Evolutionary conservation across 2,797 vertebrate species (phyloP).

Genomic region (Characodon lateralis): DNA sequence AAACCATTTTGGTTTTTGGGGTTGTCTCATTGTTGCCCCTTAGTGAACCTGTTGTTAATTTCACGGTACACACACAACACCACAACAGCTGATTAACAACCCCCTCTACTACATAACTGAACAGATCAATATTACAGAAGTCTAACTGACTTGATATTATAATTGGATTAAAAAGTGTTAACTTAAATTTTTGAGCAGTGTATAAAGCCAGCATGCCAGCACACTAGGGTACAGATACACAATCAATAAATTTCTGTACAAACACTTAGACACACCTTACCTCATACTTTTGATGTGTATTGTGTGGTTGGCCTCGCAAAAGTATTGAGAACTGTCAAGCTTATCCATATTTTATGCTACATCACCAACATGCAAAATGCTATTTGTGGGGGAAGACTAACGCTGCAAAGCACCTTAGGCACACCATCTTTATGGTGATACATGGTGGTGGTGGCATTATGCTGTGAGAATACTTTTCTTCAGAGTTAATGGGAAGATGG

Average conservation of each 20-base stretch:
- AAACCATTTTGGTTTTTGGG: too few relatives aligned
- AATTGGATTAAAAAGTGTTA: too few relatives aligned
- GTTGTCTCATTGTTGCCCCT: too few relatives aligned
- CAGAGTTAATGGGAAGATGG: not conserved
- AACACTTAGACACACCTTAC: not conserved
- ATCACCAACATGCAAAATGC: not conserved
- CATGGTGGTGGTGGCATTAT: not conserved
- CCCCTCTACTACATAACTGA: too few relatives aligned
- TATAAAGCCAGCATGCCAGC: not conserved
- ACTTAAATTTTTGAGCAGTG: too few relatives aligned
- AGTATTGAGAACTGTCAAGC: not conserved
- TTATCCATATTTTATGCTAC: not conserved
- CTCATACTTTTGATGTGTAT: not conserved
- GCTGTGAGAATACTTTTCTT: not conserved
- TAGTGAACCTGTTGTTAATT: too few relatives aligned
- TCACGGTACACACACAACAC: too few relatives aligned
- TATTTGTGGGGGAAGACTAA: not conserved
- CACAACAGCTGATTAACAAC: too few relatives aligned
- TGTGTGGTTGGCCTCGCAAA: not conserved
- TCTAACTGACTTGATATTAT: too few relatives aligned
- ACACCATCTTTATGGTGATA: not conserved
- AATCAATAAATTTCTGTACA: not conserved
- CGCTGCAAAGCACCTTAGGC: not conserved
- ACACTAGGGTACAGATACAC: not conserved
- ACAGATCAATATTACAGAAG: too few relatives aligned